A percentile compares a stretch with the other conserved stretches of the same genome.
Conservation (phyloP, 2,113 vertebrate genomes). For the Etheostoma spectabile region DNA sequence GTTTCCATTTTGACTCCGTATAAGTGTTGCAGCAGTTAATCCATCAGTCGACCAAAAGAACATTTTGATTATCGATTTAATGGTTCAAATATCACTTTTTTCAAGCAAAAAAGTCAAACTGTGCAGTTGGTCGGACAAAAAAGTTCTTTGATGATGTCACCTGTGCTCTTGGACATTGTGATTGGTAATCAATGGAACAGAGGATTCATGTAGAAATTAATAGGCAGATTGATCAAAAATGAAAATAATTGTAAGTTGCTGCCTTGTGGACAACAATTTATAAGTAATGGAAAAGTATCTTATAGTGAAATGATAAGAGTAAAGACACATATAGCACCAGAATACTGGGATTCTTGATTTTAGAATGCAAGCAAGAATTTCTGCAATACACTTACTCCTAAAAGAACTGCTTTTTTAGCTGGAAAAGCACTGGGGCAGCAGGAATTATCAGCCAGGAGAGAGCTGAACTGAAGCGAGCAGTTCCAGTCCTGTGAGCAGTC, state of each 20-base stretch:
- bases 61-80: background rate
- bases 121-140: too few species aligned
- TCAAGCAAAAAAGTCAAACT: too few species aligned
- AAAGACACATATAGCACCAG: too few species aligned
- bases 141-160: background rate
- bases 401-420: background rate
- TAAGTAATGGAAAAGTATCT: background rate
- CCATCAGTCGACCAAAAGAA: background rate
- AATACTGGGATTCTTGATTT: background rate
- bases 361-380: background rate
- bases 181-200: background rate
- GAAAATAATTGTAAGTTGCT: background rate
- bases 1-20: background rate
- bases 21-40: background rate
- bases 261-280: background rate
- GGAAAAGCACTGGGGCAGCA: conserved; percentile 8
- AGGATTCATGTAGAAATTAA: background rate
- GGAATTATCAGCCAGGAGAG: conserved; percentile 20
- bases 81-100: too few species aligned
- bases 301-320: too few species aligned
- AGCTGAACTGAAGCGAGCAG: conserved; percentile 49
- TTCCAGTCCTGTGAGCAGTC: conserved; percentile 45
- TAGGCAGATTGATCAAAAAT: background rate
- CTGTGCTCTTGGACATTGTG: background rate
- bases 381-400: background rate